Conservation (phyloP, 2,797 vertebrate genomes). For the Anabacerthia variegaticeps region DNA sequence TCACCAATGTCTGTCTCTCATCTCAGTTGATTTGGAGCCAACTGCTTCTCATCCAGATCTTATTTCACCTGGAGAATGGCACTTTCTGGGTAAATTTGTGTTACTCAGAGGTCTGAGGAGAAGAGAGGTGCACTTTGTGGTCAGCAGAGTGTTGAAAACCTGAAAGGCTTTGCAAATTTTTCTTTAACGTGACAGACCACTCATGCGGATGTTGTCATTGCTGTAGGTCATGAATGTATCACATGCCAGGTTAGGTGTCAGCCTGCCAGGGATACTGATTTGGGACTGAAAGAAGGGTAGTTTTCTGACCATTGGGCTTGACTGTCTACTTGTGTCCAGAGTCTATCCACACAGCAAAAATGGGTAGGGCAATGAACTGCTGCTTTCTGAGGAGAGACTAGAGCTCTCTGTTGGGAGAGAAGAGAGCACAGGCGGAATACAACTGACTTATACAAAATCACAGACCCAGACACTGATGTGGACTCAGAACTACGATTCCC, state of each 20-base stretch:
- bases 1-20: neutral
- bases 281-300: neutral
- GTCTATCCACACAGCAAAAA: neutral
- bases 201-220: neutral
- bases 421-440: fast-evolving
- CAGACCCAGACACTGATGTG: neutral
- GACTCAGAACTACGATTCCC: neutral
- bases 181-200: neutral
- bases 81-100: neutral
- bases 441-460: neutral
- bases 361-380: neutral
- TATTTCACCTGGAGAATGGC: neutral
- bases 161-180: neutral
- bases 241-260: neutral
- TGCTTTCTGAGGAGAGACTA: neutral
- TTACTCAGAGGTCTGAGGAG: neutral
- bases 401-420: neutral
- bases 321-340: neutral
- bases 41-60: neutral
- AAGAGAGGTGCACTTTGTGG: neutral
- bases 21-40: conserved; percentile 20
- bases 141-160: neutral
- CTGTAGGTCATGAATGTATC: neutral
- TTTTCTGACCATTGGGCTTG: neutral
- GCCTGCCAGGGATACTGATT: neutral